A percentile compares a stretch with the other conserved stretches of the same genome.
phyloP scores from a whole-genome alignment of 2,888 invertebrate genomes.

The Acronicta leporina region DNA sequence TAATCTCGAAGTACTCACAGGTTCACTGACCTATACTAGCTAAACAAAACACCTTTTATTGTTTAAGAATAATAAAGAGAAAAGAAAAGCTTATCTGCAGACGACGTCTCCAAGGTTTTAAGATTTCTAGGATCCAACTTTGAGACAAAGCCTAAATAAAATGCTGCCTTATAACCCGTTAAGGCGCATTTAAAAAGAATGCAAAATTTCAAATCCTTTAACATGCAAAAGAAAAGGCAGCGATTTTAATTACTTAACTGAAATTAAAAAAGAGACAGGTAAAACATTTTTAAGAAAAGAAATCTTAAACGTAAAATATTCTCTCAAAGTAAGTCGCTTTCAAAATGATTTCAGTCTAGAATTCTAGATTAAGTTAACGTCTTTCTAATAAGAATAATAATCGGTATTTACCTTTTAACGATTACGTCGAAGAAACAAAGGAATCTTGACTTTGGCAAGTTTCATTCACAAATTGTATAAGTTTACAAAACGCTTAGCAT shows the following conservation, averaged over 20 bases:
- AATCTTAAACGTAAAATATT: conserved; percentile 1
- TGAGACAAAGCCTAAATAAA: conserved; percentile 4
- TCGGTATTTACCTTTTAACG: conserved; percentile 2
- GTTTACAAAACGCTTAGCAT: too few relatives aligned
- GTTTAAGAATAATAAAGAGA: conserved; percentile 14
- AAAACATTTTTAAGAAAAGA: background rate
- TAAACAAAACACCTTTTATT: conserved; percentile 7
- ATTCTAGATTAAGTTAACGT: background rate
- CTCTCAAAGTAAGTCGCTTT: conserved; percentile 5
- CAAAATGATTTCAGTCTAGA: conserved; percentile 1
- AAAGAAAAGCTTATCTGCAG: conserved; percentile 4
- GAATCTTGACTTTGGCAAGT: too few relatives aligned
- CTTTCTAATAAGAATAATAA: too few relatives aligned
- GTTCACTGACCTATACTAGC: conserved; percentile 5
- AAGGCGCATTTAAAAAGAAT: background rate
- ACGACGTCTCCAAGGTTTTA: background rate
- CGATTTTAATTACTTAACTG: conserved; percentile 1
- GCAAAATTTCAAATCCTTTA: background rate
- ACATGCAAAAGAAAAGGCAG: conserved; percentile 4
- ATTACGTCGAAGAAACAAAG: background rate
- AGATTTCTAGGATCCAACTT: conserved; percentile 5
- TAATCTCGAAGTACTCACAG: background rate
- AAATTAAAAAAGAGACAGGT: background rate
- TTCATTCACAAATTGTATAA: too few relatives aligned
- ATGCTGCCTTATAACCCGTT: background rate